Conservation (phyloP, 1,140 invertebrate genomes). For the Pseudomyrmex cubaensis region DNA sequence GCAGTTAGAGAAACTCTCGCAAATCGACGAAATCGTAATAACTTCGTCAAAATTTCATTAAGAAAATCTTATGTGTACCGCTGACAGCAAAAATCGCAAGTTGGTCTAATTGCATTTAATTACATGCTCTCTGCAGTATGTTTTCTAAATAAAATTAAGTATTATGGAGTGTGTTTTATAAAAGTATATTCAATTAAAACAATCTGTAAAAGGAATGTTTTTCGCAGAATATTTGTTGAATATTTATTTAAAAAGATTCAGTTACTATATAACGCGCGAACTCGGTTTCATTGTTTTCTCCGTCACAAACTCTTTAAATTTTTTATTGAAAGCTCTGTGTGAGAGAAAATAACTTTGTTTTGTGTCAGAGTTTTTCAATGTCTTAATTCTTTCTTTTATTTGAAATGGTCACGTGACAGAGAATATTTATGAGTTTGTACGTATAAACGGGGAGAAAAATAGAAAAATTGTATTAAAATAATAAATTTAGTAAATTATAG, state of each 20-base stretch:
- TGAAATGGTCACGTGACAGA: background rate
- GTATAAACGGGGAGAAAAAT: background rate
- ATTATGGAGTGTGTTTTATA: background rate
- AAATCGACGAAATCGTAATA: constrained; percentile 33
- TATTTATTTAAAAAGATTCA: background rate
- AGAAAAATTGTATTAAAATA: too few species aligned
- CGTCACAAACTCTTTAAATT: too few species aligned
- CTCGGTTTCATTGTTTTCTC: too few species aligned
- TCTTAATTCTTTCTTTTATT: background rate
- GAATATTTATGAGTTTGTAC: background rate
- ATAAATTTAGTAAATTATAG: too few species aligned
- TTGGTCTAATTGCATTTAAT: background rate
- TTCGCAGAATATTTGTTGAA: background rate
- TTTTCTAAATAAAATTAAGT: background rate
- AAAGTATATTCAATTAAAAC: background rate
- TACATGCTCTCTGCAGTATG: background rate
- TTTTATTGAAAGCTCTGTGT: too few species aligned
- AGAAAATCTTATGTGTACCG: too few species aligned
- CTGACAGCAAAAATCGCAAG: background rate
- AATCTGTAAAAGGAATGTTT: background rate
- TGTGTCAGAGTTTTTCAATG: too few species aligned
- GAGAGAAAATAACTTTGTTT: background rate
- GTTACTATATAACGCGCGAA: too few species aligned
- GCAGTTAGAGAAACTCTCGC: constrained; percentile 28
- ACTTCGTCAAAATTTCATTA: constrained; percentile 21